Conservation (phyloP, 2,888 invertebrate species). For the Campoplex capitator region DNA sequence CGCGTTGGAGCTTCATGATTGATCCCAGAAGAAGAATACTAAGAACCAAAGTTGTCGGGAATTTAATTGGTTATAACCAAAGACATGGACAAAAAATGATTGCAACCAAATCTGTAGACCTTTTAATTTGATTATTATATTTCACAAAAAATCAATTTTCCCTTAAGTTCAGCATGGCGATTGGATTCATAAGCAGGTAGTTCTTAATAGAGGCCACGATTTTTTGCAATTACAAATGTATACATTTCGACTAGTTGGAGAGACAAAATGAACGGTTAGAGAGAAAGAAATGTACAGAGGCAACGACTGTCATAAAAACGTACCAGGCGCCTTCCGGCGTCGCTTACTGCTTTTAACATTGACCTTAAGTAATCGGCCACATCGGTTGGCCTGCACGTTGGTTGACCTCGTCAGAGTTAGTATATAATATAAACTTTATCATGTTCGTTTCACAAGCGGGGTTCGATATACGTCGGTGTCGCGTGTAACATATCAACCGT, state of each 20-base stretch:
- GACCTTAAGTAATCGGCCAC: conserved; percentile 71
- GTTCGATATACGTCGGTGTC: conserved; percentile 33
- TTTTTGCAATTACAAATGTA: no score
- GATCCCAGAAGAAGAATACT: no score
- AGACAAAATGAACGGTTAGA: background rate
- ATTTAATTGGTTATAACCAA: no score
- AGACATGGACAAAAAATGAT: no score
- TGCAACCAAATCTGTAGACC: no score
- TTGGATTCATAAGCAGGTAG: no score
- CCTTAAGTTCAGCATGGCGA: no score
- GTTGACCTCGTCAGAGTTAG: conserved; percentile 44
- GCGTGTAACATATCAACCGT: conserved; percentile 51
- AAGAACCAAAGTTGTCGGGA: no score
- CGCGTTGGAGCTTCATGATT: no score
- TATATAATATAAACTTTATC: conserved; percentile 58
- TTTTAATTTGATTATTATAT: no score
- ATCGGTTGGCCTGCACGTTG: conserved; percentile 59
- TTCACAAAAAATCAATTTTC: no score
- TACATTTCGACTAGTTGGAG: background rate
- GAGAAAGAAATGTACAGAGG: conserved; percentile 54
- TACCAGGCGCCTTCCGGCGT: conserved; percentile 55
- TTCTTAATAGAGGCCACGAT: no score
- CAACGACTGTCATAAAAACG: conserved; percentile 20
- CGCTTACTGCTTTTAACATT: conserved; percentile 69
- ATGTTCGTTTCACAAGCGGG: conserved; percentile 10